These are phyloP conservation scores for Cygnus olor DNA, from an alignment of 2,797 vertebrate genomes.

Conservation along the genomic window DNA sequence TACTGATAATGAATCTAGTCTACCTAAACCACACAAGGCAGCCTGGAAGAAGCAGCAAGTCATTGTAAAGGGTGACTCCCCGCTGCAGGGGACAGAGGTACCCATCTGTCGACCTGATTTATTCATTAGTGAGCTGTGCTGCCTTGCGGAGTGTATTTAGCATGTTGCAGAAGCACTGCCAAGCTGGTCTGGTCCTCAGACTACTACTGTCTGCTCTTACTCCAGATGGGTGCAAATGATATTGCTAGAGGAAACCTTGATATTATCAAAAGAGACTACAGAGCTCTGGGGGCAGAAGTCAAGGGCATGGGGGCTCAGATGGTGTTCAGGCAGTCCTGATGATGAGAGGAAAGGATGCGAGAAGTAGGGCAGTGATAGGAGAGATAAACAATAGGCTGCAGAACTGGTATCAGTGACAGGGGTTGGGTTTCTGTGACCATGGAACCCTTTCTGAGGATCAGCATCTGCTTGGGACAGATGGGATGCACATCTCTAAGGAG, in stretches of 20 bases:
- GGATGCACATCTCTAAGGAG: not conserved
- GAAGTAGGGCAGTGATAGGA: not conserved
- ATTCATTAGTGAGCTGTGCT: not conserved
- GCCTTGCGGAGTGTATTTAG: not conserved
- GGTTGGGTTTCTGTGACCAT: not conserved
- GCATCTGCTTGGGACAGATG: not conserved
- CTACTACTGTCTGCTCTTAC: not conserved
- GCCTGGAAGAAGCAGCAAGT: not conserved
- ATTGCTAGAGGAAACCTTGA: not conserved
- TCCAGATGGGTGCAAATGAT: not conserved
- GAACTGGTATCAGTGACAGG: not conserved
- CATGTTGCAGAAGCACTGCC: not conserved
- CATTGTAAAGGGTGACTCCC: not conserved
- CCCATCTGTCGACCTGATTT: not conserved
- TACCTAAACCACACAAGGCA: not conserved
- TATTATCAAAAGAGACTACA: not conserved
- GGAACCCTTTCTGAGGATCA: not conserved
- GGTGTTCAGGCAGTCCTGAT: not conserved
- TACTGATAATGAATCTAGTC: not conserved
- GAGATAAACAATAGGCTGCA: not conserved
- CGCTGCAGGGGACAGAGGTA: not conserved
- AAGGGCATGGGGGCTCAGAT: not conserved
- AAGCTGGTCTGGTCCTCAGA: not conserved
- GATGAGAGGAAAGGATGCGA: not conserved
- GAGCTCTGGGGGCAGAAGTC: not conserved